Conservation (phyloP, 2,797 vertebrate species). For the Threskiornis aethiopicus region DNA sequence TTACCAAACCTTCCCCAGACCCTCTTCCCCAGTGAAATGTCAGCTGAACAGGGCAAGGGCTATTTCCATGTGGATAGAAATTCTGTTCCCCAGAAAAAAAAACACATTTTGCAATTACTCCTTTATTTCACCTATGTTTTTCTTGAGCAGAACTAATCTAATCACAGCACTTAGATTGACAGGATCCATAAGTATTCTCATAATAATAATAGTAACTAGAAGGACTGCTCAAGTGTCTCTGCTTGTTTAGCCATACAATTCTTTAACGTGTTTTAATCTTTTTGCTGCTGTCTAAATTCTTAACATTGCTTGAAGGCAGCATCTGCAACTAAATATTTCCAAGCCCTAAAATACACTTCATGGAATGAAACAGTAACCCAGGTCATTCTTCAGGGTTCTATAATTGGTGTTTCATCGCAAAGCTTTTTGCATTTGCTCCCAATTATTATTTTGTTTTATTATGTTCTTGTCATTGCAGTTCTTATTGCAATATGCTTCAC, state of each 20-base stretch:
- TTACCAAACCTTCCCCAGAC: background rate
- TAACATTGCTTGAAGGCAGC: background rate
- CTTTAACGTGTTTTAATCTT: background rate
- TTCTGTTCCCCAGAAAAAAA: background rate
- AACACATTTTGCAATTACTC: background rate
- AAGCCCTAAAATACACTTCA: background rate
- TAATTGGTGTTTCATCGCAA: background rate
- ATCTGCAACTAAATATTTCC: background rate
- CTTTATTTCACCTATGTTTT: background rate
- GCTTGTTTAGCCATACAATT: background rate
- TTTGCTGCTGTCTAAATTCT: background rate
- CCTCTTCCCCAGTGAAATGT: background rate
- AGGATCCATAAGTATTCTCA: background rate
- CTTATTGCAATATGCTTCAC: conserved; percentile 1
- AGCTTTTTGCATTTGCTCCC: conserved; percentile 21
- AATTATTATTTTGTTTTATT: conserved; percentile 18
- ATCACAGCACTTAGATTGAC: background rate
- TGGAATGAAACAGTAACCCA: background rate
- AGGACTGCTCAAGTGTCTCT: background rate
- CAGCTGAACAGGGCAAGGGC: background rate
- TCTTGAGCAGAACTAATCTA: background rate
- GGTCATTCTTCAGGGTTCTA: background rate
- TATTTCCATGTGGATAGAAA: background rate
- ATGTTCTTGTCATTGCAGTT: background rate
- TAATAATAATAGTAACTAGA: background rate